Base-by-base conservation (phyloP, 1,140 invertebrate genomes). In the Leptinotarsa defecta region DNA sequence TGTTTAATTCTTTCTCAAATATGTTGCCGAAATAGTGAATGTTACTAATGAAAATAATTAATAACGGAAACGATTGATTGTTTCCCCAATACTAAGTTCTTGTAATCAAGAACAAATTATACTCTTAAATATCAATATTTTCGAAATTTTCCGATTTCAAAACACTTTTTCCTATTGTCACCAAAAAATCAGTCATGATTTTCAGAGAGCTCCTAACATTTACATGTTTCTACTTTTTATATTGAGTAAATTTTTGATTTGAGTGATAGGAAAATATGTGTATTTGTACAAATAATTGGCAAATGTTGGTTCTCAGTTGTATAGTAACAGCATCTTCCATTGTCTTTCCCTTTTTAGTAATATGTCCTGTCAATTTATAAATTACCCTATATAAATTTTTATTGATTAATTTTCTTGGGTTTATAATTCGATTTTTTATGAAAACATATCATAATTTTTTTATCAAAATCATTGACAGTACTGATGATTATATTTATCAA, bases 381-480 rank as follows among this genome's bases (percentile, higher is more conserved):
- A 62, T 62, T 17, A 3, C 17, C 20, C 13, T 62, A 13, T 62
- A 20, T 62, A 62, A 62, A 15, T 62, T 62, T 20, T 20, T 3
- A 62, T 19, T 62, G 11, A 20, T 62, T 62, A 20, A 11, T 62
- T 19, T 13, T 19, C 61, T 62, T 13, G 17, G 61, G 20, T 62
- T 62, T 62, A n/a, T 19, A 62, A n/a, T n/a, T 19, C 20, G 20
- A 15, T 62, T 62, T 62, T 62, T 62, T 62, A 62, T 62, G 61
- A 20, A 62, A 62, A 20, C 61, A 43, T 43, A 62, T 62, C 20
- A 62, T 20, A n/a, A 13, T 62, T 62, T 62, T 61, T 19, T 62
- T 19, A 62, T 20, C 15, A n/a, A 62, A 20, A n/a, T 62, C 61
- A 62, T 19, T 62, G 61, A 62, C 61, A 62, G 20, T 62, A 62